phyloP scores from a whole-genome alignment of 1,140 invertebrate genomes.

The Nasonia giraulti region DNA sequence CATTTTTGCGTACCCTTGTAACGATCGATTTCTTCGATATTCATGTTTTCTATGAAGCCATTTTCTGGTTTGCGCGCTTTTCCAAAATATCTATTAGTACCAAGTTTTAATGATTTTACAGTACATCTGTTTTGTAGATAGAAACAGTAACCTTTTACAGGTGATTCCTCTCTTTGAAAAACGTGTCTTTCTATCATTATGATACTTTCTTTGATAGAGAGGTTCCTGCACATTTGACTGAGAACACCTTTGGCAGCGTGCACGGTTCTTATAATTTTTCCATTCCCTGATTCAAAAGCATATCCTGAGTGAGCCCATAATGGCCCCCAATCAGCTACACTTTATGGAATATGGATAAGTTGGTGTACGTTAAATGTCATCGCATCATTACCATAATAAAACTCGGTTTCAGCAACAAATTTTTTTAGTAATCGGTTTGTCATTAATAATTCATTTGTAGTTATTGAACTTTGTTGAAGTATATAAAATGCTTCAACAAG shows the following conservation, averaged over 20 bases:
- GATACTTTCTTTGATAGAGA: not conserved
- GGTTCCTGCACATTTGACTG: slow-evolving; percentile 47
- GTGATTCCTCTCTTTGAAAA: not conserved
- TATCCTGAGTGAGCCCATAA: slow-evolving; percentile 50
- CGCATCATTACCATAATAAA: slow-evolving; percentile 33
- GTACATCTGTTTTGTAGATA: not conserved
- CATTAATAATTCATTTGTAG: not conserved
- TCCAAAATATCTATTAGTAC: slow-evolving; percentile 21
- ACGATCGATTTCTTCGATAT: not conserved
- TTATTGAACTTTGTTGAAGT: slow-evolving; percentile 16
- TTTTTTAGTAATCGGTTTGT: too few relatives aligned
- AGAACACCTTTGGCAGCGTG: slow-evolving; percentile 52
- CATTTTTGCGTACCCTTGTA: not conserved
- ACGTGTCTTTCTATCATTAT: not conserved
- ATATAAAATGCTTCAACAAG: slow-evolving; percentile 42
- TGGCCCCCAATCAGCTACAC: slow-evolving; percentile 50
- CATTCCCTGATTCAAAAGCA: slow-evolving; percentile 52
- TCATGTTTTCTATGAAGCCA: not conserved
- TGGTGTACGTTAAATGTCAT: slow-evolving; percentile 54
- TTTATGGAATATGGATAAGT: slow-evolving; percentile 48
- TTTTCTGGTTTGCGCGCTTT: not conserved
- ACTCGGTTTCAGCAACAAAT: slow-evolving; percentile 8
- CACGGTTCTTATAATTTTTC: slow-evolving; percentile 41
- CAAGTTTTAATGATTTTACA: not conserved
- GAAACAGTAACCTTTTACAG: not conserved